These are phyloP conservation scores for Patella pellucida DNA, from an alignment of 2,888 invertebrate genomes.

Conservation along the genomic window DNA sequence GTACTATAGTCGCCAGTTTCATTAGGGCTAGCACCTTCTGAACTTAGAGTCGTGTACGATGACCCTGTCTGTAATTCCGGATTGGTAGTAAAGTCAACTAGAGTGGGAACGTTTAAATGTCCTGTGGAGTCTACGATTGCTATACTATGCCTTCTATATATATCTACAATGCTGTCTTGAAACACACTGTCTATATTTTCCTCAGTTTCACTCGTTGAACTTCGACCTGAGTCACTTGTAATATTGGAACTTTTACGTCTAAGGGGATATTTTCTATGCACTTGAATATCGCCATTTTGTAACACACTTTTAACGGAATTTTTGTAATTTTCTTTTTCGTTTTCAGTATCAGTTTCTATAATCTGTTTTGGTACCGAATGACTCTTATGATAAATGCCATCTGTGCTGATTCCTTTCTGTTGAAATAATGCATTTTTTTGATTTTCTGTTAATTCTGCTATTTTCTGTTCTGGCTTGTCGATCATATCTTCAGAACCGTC, in stretches of 20 bases:
- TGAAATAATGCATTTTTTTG: constrained; percentile 14
- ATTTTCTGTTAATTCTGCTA: constrained; percentile 21
- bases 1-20: constrained; percentile 17
- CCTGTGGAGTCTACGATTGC: constrained; percentile 55
- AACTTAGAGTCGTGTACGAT: constrained; percentile 13
- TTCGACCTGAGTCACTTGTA: constrained; percentile 46
- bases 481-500: constrained; percentile 36
- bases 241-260: constrained; percentile 48
- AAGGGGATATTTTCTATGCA: constrained; percentile 42
- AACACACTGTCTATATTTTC: constrained; percentile 32
- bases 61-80: constrained; percentile 13
- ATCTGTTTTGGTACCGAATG: not conserved
- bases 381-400: not conserved
- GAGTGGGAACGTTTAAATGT: constrained; percentile 52
- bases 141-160: constrained; percentile 47
- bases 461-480: constrained; percentile 14
- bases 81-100: constrained; percentile 15
- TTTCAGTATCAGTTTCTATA: constrained; percentile 18
- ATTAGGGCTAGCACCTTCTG: constrained; percentile 10
- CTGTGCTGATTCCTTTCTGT: not conserved
- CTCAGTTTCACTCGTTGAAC: constrained; percentile 52
- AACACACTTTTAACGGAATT: constrained; percentile 23
- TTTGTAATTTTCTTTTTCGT: constrained; percentile 26
- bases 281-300: constrained; percentile 8
- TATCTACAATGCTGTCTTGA: constrained; percentile 29